Conservation (phyloP, 2,888 invertebrate genomes). For the Drosophila recens region DNA sequence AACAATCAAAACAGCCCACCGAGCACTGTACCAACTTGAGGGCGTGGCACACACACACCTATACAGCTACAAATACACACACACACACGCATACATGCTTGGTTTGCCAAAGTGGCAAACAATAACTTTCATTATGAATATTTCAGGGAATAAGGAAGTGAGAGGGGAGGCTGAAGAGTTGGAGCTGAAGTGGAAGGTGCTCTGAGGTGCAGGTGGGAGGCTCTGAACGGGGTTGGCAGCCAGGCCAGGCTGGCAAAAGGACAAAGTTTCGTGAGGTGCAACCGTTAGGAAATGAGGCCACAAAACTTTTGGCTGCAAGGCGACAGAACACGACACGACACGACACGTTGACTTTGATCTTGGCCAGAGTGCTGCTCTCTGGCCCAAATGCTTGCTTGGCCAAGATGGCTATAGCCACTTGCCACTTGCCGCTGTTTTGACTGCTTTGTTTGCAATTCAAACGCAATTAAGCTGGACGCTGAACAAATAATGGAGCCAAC, state of each 20-base stretch:
- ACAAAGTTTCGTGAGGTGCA: conserved; percentile 71
- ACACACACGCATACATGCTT: conserved; percentile 2
- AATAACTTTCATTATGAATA: conserved; percentile 79
- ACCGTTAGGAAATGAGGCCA: conserved; percentile 59
- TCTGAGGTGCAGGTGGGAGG: conserved; percentile 1
- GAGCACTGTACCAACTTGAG: conserved; percentile 40
- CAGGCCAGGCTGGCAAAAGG: conserved; percentile 50
- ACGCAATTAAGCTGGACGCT: conserved; percentile 63
- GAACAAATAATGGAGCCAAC: conserved; percentile 53
- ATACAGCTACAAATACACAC: conserved; percentile 17
- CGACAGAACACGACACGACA: conserved; percentile 61
- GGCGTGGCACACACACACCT: conserved; percentile 39
- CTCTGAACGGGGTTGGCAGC: conserved; percentile 10
- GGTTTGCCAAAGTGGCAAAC: conserved; percentile 60
- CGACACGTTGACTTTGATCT: conserved; percentile 75
- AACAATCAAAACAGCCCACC: conserved; percentile 70
- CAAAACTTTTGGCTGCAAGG: conserved; percentile 66
- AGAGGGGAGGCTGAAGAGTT: neutral
- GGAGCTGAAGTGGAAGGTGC: too few species aligned
- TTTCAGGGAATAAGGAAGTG: conserved; percentile 40
- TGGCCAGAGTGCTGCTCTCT: conserved; percentile 33
- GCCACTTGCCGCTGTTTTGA: conserved; percentile 4
- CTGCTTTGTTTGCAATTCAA: conserved; percentile 66
- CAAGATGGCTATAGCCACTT: conserved; percentile 11
- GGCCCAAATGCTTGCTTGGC: conserved; percentile 10